A percentile compares a stretch with the other conserved stretches of the same genome.
These are phyloP conservation scores for Paelopatides confundens DNA, from an alignment of 53 echinoderm and acorn worm genomes.

Conservation along the genomic window DNA sequence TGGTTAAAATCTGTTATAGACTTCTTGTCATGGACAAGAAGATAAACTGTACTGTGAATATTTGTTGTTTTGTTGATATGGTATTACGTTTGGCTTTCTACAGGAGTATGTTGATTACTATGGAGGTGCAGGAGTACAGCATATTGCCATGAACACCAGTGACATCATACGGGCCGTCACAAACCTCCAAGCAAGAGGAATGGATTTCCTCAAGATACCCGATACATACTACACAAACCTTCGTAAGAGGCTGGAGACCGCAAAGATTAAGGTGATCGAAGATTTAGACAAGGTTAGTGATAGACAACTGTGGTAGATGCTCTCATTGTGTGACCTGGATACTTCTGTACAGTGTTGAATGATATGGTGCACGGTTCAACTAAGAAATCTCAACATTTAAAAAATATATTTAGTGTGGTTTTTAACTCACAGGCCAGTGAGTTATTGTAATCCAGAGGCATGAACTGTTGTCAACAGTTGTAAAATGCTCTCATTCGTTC, in stretches of 20 bases:
- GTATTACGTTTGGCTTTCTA: no score
- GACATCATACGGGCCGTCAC: slow-evolving; percentile 75
- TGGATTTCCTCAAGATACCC: slow-evolving; percentile 83
- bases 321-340: not conserved
- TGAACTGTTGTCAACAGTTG: no score
- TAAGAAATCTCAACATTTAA: no score
- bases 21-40: no score
- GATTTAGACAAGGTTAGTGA: slow-evolving; percentile 68
- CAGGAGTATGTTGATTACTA: slow-evolving; percentile 96
- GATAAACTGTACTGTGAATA: no score
- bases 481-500: no score
- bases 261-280: slow-evolving; percentile 78
- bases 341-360: not conserved
- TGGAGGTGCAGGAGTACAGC: slow-evolving; percentile 90
- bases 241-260: slow-evolving; percentile 63
- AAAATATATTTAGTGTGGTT: no score
- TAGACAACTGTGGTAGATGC: not conserved
- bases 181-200: slow-evolving; percentile 79
- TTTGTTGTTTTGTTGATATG: no score
- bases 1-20: no score
- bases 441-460: no score
- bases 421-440: no score
- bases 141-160: slow-evolving; percentile 86
- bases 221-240: slow-evolving; percentile 88
- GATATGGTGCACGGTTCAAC: no score